Base-by-base conservation (phyloP, 2,888 invertebrate genomes). In the Octonoba sinensis region DNA sequence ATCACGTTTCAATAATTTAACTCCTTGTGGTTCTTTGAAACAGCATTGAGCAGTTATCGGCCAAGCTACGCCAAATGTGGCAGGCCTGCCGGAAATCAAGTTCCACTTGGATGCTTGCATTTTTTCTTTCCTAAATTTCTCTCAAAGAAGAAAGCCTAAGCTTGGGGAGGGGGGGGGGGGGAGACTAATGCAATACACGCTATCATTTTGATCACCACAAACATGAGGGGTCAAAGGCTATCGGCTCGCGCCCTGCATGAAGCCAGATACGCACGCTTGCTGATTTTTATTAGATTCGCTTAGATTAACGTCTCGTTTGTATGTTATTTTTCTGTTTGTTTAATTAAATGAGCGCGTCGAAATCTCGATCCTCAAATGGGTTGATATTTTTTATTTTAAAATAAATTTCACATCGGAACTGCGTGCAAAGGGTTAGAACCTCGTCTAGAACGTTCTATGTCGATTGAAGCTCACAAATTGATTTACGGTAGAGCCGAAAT, bases 231-330 rank as follows among this genome's bases (percentile, higher is more conserved):
- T 78, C 71, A 78, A 65, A 71, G 78, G 78, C 71, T 78, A 78
- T 78, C 78, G 36, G 57, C 71, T 20, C 65, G 78, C 65, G 57
- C 65, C 56, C 71, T 71, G 78, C 71, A 71, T 78, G 78, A 78
- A 78, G 78, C 36, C 64, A 51, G 78, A 78, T 78, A 71, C 51
- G 71, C 78, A 78, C 78, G 78, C 78, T 71, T 71, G 56, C 56
- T 78, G 76, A 64, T 60, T 76, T 76, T 76, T 62, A 76, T 76
- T 76, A 47, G 76, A 76, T 69, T 69, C 76, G 49, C 51, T 62
- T 67, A 64, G 73, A 73, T 73, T 73, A 69, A 47, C 60, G 57
- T 24, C 24, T 24, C 27, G 57, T 71, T 20, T 65, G 54, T 18
- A 46, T 74, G 20, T 65, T 73, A 15, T 20, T 18, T 47, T 71